phyloP scores from a whole-genome alignment of 2,797 vertebrate species.

The Silurus lanzhouensis region DNA sequence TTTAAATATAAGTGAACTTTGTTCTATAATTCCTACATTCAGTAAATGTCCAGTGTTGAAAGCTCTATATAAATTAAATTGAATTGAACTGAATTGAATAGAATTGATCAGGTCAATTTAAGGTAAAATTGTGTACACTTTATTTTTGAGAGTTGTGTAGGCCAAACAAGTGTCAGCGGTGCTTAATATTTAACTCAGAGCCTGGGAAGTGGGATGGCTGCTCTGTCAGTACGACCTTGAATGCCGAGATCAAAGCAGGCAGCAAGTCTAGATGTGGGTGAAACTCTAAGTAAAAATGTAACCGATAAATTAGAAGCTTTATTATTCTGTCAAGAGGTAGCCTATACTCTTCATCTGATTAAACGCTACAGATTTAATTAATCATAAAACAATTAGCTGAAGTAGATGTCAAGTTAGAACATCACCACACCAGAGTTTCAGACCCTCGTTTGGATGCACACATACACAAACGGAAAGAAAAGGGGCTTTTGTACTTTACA shows the following conservation, averaged over 20 bases:
- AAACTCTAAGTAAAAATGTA: neutral
- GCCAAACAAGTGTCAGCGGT: neutral
- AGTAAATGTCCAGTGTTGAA: no score
- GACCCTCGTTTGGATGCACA: neutral
- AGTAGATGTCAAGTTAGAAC: neutral
- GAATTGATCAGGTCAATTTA: no score
- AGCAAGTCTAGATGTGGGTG: neutral
- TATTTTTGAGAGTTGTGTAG: neutral
- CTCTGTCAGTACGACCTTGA: slow-evolving; percentile 3
- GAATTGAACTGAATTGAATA: no score
- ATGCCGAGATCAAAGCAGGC: slow-evolving; percentile 7
- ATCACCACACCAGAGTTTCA: neutral
- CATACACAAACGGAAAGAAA: no score
- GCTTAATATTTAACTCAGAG: slow-evolving; percentile 32
- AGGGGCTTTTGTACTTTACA: no score
- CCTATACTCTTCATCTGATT: rapidly evolving
- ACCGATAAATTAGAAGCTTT: neutral
- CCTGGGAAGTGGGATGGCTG: slow-evolving; percentile 11
- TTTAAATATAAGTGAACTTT: no score
- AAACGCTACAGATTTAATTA: neutral
- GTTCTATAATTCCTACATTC: no score
- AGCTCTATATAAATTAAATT: no score
- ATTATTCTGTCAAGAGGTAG: neutral
- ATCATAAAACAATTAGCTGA: neutral
- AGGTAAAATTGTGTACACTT: no score